Conservation (phyloP, 2,888 invertebrate genomes). For the Polydesmus complanatus region DNA sequence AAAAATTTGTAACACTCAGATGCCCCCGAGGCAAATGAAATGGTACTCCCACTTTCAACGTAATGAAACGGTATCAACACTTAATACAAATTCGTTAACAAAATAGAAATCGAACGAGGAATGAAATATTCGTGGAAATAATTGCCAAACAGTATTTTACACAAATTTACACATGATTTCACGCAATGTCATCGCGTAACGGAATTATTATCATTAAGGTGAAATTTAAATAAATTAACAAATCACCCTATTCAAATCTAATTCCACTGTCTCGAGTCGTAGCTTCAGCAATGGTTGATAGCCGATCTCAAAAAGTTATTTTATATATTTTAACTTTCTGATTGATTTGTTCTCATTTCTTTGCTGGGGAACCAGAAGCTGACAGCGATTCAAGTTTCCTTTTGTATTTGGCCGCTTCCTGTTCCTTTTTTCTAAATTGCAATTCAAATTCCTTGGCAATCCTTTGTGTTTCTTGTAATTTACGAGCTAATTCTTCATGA, state of each 20-base stretch:
- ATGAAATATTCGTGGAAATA: background rate
- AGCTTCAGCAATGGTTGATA: too few species aligned
- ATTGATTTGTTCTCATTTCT: constrained; percentile 10
- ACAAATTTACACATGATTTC: background rate
- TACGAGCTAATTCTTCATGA: constrained; percentile 14
- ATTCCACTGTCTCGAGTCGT: constrained; percentile 6
- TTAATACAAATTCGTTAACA: background rate
- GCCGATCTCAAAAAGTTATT: too few species aligned
- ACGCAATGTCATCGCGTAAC: background rate
- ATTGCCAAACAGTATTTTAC: background rate
- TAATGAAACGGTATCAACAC: too few species aligned
- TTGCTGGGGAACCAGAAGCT: background rate
- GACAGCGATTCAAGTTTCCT: constrained; percentile 17
- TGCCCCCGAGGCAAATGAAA: too few species aligned
- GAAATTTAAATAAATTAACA: background rate
- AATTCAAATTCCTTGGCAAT: constrained; percentile 18
- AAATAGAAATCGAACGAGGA: background rate
- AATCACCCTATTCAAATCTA: background rate
- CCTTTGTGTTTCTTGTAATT: constrained; percentile 17
- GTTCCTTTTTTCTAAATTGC: constrained; percentile 17
- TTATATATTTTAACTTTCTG: too few species aligned
- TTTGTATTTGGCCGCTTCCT: constrained; percentile 18
- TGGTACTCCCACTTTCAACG: too few species aligned
- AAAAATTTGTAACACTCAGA: too few species aligned
- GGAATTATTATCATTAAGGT: background rate